A percentile compares a stretch with the other conserved stretches of the same genome.
Conservation (phyloP, 2,797 vertebrate genomes). For the Coracias cyanogaster region DNA sequence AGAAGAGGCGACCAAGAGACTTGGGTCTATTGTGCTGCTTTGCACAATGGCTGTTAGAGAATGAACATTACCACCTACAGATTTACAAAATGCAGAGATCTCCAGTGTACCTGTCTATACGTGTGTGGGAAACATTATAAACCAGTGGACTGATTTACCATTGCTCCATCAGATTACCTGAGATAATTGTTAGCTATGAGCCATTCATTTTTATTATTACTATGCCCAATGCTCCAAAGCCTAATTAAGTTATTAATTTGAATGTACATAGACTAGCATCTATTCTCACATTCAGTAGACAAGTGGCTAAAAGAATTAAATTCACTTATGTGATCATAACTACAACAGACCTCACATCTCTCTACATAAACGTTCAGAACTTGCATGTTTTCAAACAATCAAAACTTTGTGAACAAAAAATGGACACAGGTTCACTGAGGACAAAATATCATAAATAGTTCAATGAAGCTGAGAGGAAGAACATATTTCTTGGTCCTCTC, state of each 20-base stretch:
- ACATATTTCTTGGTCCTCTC: background rate
- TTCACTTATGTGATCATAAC: background rate
- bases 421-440: background rate
- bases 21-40: background rate
- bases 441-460: background rate
- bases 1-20: background rate
- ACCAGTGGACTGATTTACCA: background rate
- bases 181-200: background rate
- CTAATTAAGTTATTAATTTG: conserved; percentile 25
- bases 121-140: background rate
- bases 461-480: background rate
- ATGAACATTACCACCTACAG: background rate
- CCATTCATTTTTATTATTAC: background rate
- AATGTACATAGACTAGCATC: background rate
- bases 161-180: background rate
- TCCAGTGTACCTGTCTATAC: background rate
- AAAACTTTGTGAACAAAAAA: background rate
- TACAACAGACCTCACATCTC: background rate
- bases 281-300: conserved; percentile 32
- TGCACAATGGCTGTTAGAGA: background rate
- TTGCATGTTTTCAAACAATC: background rate
- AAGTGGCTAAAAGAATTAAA: conserved; percentile 27
- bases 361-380: conserved; percentile 3
- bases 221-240: background rate
- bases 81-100: background rate